These are phyloP conservation scores for Pterostichus madidus DNA, from an alignment of 2,888 invertebrate genomes.

Conservation along the genomic window DNA sequence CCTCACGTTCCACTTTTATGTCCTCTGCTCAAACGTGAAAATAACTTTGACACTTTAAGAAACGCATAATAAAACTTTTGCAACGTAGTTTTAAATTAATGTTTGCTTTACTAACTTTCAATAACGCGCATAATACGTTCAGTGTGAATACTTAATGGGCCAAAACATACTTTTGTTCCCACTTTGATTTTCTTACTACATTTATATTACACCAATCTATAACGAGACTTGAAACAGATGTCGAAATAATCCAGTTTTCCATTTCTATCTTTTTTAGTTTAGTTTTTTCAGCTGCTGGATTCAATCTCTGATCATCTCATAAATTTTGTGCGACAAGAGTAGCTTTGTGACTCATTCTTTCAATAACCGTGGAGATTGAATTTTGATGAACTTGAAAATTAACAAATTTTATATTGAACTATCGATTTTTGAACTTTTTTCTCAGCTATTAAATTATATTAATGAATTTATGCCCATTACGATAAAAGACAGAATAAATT, in stretches of 20 bases:
- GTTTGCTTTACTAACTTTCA: conserved; percentile 45
- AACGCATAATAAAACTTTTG: conserved; percentile 62
- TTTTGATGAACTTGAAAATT: too few relatives aligned
- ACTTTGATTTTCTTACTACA: background rate
- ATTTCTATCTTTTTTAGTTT: background rate
- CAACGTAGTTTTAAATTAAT: conserved; percentile 54
- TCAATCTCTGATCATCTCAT: too few relatives aligned
- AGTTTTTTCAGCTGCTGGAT: background rate
- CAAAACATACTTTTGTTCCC: conserved; percentile 17
- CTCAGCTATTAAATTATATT: too few relatives aligned
- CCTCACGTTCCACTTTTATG: conserved; percentile 63
- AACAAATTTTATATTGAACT: too few relatives aligned
- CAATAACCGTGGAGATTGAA: too few relatives aligned
- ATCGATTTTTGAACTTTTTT: too few relatives aligned
- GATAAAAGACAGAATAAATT: too few relatives aligned
- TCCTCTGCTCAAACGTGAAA: conserved; percentile 62
- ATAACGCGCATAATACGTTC: conserved; percentile 32
- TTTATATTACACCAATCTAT: too few relatives aligned
- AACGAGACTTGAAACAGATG: too few relatives aligned
- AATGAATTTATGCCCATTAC: too few relatives aligned
- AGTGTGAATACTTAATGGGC: conserved; percentile 34
- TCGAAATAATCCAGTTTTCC: background rate
- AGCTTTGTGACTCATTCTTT: too few relatives aligned
- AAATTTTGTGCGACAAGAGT: too few relatives aligned
- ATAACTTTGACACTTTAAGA: conserved; percentile 62